Conservation (phyloP, 2,888 invertebrate genomes). For the Synanthedon myopaeformis region DNA sequence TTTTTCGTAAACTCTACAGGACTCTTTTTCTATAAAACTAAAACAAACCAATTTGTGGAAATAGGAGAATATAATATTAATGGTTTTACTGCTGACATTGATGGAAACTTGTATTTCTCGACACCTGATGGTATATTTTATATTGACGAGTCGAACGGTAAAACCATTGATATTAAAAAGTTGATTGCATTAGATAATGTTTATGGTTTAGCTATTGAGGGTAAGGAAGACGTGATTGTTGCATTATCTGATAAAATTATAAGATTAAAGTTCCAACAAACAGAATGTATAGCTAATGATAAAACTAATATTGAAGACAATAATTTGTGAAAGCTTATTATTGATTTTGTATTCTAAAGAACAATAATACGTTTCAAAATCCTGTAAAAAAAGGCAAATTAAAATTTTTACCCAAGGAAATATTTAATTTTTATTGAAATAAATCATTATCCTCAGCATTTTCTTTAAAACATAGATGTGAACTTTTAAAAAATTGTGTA, state of each 20-base stretch:
- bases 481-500: no score
- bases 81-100: conserved; percentile 17
- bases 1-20: conserved; percentile 28
- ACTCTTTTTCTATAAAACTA: conserved; percentile 16
- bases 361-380: no score
- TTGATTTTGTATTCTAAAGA: no score
- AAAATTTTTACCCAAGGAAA: no score
- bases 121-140: conserved; percentile 18
- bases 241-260: conserved; percentile 17
- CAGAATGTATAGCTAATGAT: background rate
- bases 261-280: conserved; percentile 14
- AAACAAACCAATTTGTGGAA: background rate
- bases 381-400: no score
- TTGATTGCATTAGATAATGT: conserved; percentile 2
- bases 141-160: background rate
- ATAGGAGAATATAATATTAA: conserved; percentile 14
- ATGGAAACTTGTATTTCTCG: conserved; percentile 23
- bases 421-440: no score
- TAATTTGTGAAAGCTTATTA: background rate
- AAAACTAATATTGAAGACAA: background rate
- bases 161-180: background rate
- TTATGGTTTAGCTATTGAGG: conserved; percentile 5
- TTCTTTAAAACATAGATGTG: no score
- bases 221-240: conserved; percentile 14
- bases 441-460: no score